Base-by-base conservation (phyloP, 2,888 invertebrate genomes). In the Epirrhoe tristata region DNA sequence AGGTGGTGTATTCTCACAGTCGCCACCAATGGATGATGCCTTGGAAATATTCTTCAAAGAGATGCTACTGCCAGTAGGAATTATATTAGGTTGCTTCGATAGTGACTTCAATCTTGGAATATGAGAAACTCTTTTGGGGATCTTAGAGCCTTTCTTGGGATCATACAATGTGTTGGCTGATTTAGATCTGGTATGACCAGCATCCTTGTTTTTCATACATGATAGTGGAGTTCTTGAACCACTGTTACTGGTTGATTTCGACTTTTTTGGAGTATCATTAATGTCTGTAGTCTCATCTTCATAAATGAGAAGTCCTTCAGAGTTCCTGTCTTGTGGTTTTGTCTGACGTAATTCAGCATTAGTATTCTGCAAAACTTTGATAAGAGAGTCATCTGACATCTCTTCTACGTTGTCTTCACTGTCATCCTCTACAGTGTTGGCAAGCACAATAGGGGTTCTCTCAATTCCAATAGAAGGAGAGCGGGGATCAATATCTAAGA, bases 241-340 rank as follows among this genome's bases (percentile, higher is more conserved):
- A 81, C 83, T 86, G 63, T 81, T 86, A 69, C 76, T 81, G 31
- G 79, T 75, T 62, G 87, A 81, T 81, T 90, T 87, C 0, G 87
- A 81, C 77, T 93, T 91, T 71, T 87, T 89, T 2, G 90, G 89
- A 59, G 90, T 89, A 55, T 83, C 85, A 79, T 79, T 83, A 12
- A 83, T 63, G 63, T 75, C 67, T 63, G 71, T 71, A n/a, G 79
- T 69, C 57, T 93, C 88, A 87, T 95, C 95, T 88, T 95, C 95
- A 85, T 95, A 95, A 71, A 95, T 94, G n/a, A 94, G 82, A 56
- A 94, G 83, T 4, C 92, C 93, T 62, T 94, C 90, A 72, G 89
- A 81, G 73, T 89, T 91, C 62, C 90, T 82, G 73, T 89, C 81
- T 70, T 80, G 66, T 77, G 74, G 58, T 66, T 82, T 85, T 32